A percentile compares a stretch with the other conserved stretches of the same genome.
Conservation (phyloP, 1,140 invertebrate species). For the Danaus melanippus region DNA sequence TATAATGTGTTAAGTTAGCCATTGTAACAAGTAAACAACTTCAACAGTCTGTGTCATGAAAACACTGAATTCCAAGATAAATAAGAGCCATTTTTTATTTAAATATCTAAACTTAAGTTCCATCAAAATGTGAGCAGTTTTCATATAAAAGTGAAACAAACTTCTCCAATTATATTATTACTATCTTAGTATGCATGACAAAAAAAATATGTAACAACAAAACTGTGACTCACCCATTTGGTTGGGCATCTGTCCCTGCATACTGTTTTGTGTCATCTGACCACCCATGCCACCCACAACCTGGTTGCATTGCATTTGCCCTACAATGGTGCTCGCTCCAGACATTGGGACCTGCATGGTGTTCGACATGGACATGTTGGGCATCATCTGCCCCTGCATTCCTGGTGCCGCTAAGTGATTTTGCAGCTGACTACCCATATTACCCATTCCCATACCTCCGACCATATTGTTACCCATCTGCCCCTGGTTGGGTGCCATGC, state of each 20-base stretch:
- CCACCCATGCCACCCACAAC: constrained; percentile 49
- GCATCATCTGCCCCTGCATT: constrained; percentile 59
- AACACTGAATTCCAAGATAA: no score
- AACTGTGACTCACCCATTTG: constrained; percentile 51
- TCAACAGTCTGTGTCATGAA: no score
- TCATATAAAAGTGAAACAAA: no score
- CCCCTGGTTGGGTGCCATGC: constrained; percentile 56
- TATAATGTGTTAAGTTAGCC: background rate
- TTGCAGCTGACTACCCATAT: constrained; percentile 53
- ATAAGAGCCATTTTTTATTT: no score
- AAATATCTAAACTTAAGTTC: no score
- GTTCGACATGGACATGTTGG: constrained; percentile 55
- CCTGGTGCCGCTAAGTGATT: constrained; percentile 44
- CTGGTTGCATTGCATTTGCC: constrained; percentile 57
- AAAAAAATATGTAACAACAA: background rate
- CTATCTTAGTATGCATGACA: no score
- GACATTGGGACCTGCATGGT: constrained; percentile 57
- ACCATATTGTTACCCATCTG: constrained; percentile 56
- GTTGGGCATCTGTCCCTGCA: constrained; percentile 56
- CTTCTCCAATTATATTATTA: no score
- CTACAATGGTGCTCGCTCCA: constrained; percentile 47
- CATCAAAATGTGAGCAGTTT: no score
- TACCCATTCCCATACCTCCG: constrained; percentile 49
- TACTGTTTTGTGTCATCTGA: constrained; percentile 54
- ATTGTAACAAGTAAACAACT: no score